Evolutionary conservation across 2,113 vertebrate genomes (phyloP).

Genomic region (Isichthys henryi): DNA sequence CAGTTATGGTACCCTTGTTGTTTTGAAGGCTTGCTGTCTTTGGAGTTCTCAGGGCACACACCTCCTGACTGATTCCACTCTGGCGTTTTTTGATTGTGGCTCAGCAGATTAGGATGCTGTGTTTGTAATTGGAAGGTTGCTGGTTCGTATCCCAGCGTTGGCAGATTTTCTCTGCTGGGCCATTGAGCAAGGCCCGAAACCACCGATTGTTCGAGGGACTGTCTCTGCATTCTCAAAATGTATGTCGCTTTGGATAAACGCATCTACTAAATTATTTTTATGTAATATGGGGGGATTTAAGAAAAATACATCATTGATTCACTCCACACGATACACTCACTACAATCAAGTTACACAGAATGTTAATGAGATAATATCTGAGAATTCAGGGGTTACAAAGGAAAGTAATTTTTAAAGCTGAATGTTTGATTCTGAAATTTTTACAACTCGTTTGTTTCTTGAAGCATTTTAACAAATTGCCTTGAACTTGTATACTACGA

Average conservation of each 20-base stretch:
- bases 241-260: background rate
- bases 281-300: background rate
- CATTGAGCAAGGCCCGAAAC: background rate
- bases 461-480: background rate
- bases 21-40: background rate
- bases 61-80: background rate
- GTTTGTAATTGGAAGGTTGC: background rate
- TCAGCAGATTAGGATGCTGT: background rate
- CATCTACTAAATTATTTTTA: background rate
- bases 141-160: background rate
- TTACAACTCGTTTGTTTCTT: background rate
- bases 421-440: background rate
- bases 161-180: background rate
- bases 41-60: background rate
- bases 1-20: background rate
- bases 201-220: background rate
- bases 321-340: background rate
- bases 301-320: background rate
- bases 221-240: background rate
- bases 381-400: background rate
- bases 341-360: background rate
- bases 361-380: background rate
- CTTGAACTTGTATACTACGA: background rate
- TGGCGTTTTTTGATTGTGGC: background rate
- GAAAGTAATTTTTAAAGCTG: background rate